Percentiles rank a stretch among this genome's conserved stretches.
These are phyloP conservation scores for Phylloscopus trochilus DNA, from an alignment of 2,113 vertebrate genomes.

Conservation along the genomic window DNA sequence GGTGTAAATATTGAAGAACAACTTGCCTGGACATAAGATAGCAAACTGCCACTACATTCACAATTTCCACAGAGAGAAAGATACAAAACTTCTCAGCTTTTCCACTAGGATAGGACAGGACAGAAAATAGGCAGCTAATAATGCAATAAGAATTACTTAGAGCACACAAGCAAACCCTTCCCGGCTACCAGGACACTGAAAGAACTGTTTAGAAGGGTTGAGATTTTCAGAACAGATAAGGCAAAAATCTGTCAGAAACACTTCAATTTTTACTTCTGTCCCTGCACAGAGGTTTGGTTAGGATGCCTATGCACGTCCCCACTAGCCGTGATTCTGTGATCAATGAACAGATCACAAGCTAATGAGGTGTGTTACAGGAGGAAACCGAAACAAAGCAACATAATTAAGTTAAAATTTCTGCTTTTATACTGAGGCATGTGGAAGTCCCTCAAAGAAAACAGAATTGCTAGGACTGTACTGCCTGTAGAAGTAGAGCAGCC, in stretches of 20 bases:
- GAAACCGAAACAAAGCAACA: background rate
- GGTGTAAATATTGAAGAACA: conserved; percentile 17
- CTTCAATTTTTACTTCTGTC: background rate
- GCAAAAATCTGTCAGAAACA: background rate
- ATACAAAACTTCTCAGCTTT: background rate
- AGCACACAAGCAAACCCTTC: background rate
- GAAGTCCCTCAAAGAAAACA: background rate
- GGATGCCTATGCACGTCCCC: background rate
- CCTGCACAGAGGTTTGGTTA: background rate
- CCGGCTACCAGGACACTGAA: background rate
- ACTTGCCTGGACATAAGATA: background rate
- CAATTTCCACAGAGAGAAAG: background rate
- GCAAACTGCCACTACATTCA: background rate
- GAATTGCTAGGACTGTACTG: background rate
- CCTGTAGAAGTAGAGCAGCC: background rate
- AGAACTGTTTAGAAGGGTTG: background rate
- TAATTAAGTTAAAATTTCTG: background rate
- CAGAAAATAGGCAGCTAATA: background rate
- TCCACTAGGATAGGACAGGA: background rate
- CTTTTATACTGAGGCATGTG: background rate
- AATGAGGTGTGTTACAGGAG: background rate
- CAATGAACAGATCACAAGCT: background rate
- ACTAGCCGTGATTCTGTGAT: background rate
- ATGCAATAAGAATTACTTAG: background rate
- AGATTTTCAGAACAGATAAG: background rate